Evolutionary conservation across 2,797 vertebrate genomes (phyloP).

Genomic region (Crocodylus rhombifer): DNA sequence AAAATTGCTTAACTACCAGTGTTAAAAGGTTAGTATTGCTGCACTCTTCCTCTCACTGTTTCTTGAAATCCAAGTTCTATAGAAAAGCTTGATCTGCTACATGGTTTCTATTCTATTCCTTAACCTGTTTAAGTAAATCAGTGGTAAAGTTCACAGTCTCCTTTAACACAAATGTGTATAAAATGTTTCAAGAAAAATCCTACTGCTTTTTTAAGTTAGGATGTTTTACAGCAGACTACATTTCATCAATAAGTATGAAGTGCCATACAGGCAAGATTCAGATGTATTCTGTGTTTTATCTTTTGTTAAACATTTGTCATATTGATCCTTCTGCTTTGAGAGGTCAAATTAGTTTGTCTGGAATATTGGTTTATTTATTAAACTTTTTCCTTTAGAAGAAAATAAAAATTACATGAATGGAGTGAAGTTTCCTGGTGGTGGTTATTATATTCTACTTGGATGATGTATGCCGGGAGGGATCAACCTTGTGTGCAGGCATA

Average conservation of each 20-base stretch:
- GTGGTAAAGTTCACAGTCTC: constrained; percentile 59
- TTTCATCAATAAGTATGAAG: constrained; percentile 48
- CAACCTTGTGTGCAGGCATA: neutral
- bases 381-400: neutral
- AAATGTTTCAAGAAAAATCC: constrained; percentile 38
- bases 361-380: neutral
- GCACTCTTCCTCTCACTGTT: neutral
- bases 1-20: neutral
- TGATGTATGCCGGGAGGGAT: no score
- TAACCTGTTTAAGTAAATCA: neutral
- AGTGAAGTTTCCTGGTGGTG: neutral
- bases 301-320: neutral
- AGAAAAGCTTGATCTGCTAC: neutral
- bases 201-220: constrained; percentile 26
- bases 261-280: constrained; percentile 30
- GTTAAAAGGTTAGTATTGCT: neutral
- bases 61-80: neutral
- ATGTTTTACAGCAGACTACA: constrained; percentile 57
- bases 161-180: constrained; percentile 61
- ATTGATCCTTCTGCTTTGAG: neutral
- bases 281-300: neutral
- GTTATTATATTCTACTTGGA: neutral
- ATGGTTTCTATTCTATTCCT: neutral
- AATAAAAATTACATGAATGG: neutral
- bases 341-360: neutral